Evolutionary conservation across 2,888 invertebrate species (phyloP).

Genomic region (Drepanosiphum platanoidis): DNA sequence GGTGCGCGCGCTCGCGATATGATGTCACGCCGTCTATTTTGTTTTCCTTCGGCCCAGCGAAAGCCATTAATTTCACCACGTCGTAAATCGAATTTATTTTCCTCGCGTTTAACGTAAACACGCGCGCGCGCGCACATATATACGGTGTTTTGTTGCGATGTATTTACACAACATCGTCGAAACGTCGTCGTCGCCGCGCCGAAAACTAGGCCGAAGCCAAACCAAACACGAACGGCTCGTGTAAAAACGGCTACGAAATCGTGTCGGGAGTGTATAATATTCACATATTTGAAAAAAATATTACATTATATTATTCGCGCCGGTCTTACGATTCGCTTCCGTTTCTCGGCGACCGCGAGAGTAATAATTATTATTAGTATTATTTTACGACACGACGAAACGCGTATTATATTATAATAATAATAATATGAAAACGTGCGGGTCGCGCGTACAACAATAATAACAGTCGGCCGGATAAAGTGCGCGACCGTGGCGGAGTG

Average conservation of each 20-base stretch:
- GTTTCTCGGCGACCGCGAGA: neutral
- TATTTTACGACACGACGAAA: neutral
- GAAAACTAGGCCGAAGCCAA: constrained; percentile 7
- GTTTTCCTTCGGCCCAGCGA: neutral
- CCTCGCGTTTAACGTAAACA: neutral
- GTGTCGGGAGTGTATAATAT: neutral
- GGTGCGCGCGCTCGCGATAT: too few species aligned
- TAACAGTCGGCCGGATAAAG: neutral
- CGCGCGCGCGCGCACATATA: too few species aligned
- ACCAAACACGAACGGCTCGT: neutral
- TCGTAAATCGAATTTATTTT: neutral
- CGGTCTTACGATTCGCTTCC: neutral
- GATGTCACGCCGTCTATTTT: neutral
- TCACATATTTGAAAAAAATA: neutral
- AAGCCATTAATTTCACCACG: neutral
- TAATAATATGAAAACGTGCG: neutral
- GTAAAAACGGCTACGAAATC: neutral
- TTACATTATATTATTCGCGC: neutral
- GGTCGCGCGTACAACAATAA: neutral
- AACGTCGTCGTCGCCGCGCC: neutral
- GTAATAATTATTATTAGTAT: neutral
- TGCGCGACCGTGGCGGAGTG: neutral
- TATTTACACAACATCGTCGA: neutral
- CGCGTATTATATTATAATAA: neutral
- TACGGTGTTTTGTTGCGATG: neutral